phyloP scores from a whole-genome alignment of 2,113 vertebrate species.

The Ornithorhynchus anatinus region DNA sequence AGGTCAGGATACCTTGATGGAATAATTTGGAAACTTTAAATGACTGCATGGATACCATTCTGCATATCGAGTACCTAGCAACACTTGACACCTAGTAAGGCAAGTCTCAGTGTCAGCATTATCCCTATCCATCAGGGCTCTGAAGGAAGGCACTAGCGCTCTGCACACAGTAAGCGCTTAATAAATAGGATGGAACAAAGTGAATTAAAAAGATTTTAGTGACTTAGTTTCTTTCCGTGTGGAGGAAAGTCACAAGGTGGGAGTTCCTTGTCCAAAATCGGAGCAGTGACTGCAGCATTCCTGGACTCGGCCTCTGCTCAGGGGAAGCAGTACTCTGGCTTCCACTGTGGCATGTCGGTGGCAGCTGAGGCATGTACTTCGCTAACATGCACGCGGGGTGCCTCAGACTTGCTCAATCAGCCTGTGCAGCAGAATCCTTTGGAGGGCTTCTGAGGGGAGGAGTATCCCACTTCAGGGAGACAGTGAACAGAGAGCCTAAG shows the following conservation, averaged over 20 bases:
- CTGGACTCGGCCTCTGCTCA: not conserved
- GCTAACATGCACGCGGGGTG: not conserved
- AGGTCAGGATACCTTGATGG: not conserved
- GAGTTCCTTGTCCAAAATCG: conserved; percentile 45
- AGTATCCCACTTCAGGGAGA: not conserved
- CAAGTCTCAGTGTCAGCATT: not conserved
- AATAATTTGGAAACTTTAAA: not conserved
- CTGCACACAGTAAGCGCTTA: too few species aligned
- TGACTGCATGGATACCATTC: not conserved
- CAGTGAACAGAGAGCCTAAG: not conserved
- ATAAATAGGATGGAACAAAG: not conserved
- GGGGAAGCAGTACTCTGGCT: not conserved
- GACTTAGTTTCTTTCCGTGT: not conserved
- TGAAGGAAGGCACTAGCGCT: too few species aligned
- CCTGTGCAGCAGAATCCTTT: not conserved
- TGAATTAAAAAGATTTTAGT: not conserved
- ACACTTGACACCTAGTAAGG: not conserved
- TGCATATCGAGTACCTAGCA: not conserved
- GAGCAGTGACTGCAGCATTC: conserved; percentile 38
- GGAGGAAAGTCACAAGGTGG: conserved; percentile 4
- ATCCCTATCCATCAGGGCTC: not conserved
- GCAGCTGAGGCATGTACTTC: not conserved
- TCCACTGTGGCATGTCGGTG: conserved; percentile 11
- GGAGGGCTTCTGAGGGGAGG: not conserved
- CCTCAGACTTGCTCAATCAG: not conserved